Percentiles rank a stretch among this genome's conserved stretches.
Evolutionary conservation across 2,888 invertebrate species (phyloP).

Genomic region (Yponomeuta cagnagella): DNA sequence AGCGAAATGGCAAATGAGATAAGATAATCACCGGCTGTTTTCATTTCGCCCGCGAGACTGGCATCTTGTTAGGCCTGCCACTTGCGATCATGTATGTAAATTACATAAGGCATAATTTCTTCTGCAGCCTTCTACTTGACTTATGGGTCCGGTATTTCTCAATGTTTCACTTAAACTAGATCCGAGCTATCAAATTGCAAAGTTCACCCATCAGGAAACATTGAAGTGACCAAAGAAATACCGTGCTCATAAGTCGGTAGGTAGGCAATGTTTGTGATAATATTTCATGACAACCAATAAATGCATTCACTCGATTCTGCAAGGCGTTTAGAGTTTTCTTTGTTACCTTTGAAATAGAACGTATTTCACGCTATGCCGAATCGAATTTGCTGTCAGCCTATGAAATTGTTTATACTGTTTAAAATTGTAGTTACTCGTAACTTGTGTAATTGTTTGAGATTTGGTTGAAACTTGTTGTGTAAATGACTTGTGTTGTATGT

Average conservation of each 20-base stretch:
- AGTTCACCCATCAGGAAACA: background rate
- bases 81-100: background rate
- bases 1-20: background rate
- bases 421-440: background rate
- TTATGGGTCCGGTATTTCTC: slow-evolving; percentile 2
- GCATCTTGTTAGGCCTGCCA: background rate
- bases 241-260: background rate
- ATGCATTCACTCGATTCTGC: background rate
- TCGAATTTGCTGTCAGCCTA: background rate
- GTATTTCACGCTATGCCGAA: background rate
- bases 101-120: background rate
- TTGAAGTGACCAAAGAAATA: background rate
- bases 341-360: background rate
- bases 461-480: background rate
- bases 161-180: background rate
- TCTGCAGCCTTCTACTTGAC: background rate
- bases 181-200: background rate
- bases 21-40: background rate
- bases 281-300: background rate
- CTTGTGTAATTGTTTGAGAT: background rate
- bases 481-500: slow-evolving; percentile 10
- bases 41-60: background rate
- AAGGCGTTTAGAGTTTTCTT: background rate
- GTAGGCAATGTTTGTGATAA: background rate
- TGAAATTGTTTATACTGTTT: slow-evolving; percentile 1